Base-by-base conservation (phyloP, 2,113 vertebrate genomes). In the Myotis davidii region DNA sequence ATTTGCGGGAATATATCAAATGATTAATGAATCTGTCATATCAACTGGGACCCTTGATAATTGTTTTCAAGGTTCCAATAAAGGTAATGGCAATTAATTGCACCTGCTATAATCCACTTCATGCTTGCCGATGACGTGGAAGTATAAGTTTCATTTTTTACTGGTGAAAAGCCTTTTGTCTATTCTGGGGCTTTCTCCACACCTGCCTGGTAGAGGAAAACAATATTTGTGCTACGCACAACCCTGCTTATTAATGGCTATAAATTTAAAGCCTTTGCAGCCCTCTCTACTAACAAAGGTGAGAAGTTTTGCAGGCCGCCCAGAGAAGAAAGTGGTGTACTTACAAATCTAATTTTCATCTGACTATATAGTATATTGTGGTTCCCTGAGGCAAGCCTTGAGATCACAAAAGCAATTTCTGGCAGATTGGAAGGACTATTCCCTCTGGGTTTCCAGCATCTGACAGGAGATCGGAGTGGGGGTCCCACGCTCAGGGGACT, bases 391-490 rank as follows among this genome's bases (percentile, higher is more conserved):
- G 98, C 98, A 97, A 96, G 97, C 96, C 96, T 98, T 97, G 96
- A 97, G 98, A 98, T 98, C 97, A 98, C 91, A 95, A 98, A 98
- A 98, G 96, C 98, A 98, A 98, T 98, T 98, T 98, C 97, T 97
- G 95, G 96, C 98, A 98, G 98, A 98, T 97, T 97, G 98, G 97
- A 98, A 96, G 96, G 98, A 98, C 98, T 98, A 98, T 98, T 98
- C 95, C 97, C 96, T 98, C 97, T 98, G 98, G 95, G 98, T 98
- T 98, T 97, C 93, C 91, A 96, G 96, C 97, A 94, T 98, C 97
- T 98, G 97, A 96, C 50, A 97, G 95, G 96, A 98, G 97, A 98
- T 95, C 90, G 96, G 97, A 98, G 96, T 95, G 39, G 95, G 94
- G 77, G 97, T 97, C 97, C 97, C 95, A 61, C 77, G 98, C 98